Percentiles rank a stretch among this genome's conserved stretches.
Conservation (phyloP, 2,113 vertebrate genomes). For the Uria lomvia region DNA sequence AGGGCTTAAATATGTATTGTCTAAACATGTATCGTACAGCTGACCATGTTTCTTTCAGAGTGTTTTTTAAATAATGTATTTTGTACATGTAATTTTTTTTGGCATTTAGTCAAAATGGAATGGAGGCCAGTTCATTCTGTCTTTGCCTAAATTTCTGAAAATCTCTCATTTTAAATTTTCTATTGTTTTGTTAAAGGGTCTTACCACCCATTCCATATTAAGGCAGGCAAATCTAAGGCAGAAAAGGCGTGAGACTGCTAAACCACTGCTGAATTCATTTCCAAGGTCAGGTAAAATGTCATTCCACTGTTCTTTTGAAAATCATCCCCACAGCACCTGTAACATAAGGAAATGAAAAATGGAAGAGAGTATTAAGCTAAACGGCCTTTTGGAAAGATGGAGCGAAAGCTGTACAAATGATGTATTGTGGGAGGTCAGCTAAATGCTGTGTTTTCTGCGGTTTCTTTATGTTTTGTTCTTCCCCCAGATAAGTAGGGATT, state of each 20-base stretch:
- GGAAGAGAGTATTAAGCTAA: neutral
- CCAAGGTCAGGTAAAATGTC: slow-evolving; percentile 8
- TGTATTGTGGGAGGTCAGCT: neutral
- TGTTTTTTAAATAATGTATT: neutral
- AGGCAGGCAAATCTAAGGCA: neutral
- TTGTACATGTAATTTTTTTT: neutral
- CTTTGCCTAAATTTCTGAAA: neutral
- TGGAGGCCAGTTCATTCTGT: neutral
- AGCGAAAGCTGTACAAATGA: neutral
- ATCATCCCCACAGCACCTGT: neutral
- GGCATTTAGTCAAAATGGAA: neutral
- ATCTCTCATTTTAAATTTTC: neutral
- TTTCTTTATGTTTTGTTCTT: neutral
- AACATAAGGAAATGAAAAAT: slow-evolving; percentile 9
- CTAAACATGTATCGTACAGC: neutral
- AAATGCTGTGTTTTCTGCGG: neutral
- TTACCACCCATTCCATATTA: neutral
- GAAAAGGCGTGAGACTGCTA: neutral
- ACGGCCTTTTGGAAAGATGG: slow-evolving; percentile 17
- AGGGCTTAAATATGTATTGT: neutral
- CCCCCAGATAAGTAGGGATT: neutral
- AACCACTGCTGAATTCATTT: neutral
- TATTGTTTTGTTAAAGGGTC: neutral
- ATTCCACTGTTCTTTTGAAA: slow-evolving; percentile 8
- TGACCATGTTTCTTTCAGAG: neutral